Base-by-base conservation (phyloP, 2,888 invertebrate species). In the Chesias legatella region DNA sequence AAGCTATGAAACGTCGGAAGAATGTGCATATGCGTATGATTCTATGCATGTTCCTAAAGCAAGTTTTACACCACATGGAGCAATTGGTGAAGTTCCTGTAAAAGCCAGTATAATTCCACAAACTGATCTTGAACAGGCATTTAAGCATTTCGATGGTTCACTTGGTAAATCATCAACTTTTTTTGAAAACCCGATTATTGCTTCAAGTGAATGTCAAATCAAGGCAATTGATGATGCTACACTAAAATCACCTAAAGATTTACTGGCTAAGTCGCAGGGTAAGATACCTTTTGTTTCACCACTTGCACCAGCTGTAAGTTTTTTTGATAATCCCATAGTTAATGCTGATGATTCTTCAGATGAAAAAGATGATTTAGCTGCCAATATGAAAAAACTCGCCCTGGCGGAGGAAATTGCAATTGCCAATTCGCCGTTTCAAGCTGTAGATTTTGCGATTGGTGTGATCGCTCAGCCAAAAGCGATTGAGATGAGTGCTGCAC, bases 271-370 rank as follows among this genome's bases (percentile, higher is more conserved):
- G 1, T 7, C 10, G 20, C 34, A 23, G 21, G 20, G 28, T 17
- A 27, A 9, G 20, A 10, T 24, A 30, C 34, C 20, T 22, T 32
- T 46, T 7, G 43, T 20, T 11, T 25, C 30, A 26, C 42, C 40
- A 10, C 33, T 48, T 1, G 28, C 43, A 17, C 41, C 56, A 25
- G 48, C 50, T 10, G 29, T 37, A 7, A 51, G 35, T 33, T 53
- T 51, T 28, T 53, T 51, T 10, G 47, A 53, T 28, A 43, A 30
- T 6, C 43, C 51, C 29, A 3, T 10, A 31, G 5, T 20, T 21
- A 23, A 10, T 20, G 24, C 24, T 23, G 20, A 32, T 20, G 24
- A 36, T 26, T 34, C 10, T 9, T 37, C 43, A 10, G 11, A 1
- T 6, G 34, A 43, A 33, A 27, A 34, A n/a, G 32, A 26, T 28